Base-by-base conservation (phyloP, 2,888 invertebrate species). In the Eupithecia tripunctaria region DNA sequence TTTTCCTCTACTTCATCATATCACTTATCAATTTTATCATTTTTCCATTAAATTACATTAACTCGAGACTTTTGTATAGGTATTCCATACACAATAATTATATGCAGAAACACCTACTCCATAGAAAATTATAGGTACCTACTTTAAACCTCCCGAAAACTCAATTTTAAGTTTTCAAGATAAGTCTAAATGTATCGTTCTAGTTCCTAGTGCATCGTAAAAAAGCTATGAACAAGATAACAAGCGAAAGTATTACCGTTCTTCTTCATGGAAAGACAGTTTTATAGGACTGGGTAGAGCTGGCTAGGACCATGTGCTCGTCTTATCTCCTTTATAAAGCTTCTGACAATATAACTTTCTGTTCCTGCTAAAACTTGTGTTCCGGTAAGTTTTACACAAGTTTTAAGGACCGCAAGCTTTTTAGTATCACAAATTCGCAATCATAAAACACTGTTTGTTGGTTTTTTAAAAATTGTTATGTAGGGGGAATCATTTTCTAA, bases 331-430 rank as follows among this genome's bases (percentile, higher is more conserved):
- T 56, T 25, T 56, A 56, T 56, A 56, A 56, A 56, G 56, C 56
- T 56, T 56, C 56, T 56, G 25, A 56, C 56, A 56, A 56, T 56
- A 56, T 56, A 56, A 56, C 56, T 56, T 56, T 56, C 56, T 56
- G 56, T 5, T 56, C 56, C 5, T 56, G 4, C 51, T 51, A 51
- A 51, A 56, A 56, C 56, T 56, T 25, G 56, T 56, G 56, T 56
- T 56, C 56, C 51, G n/a, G 47, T 51, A 51, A 21, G 51, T 51
- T 51, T 51, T 51, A 51, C 51, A 51, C 21, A 21, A 51, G 51
- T 51, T 51, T 2, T 47, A 47, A n/a, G 51, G 51, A 21, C n/a
- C 47, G 21, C 47, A 51, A 51, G 15, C 21, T n/a, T 51, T 51
- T 51, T 51, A 1, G 36, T 38, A 41, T 41, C 12, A 10, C 21